Evolutionary conservation across 37 sponge, comb jelly and placozoan species (phyloP).

Genomic region (Aphrocallistes beatrix): DNA sequence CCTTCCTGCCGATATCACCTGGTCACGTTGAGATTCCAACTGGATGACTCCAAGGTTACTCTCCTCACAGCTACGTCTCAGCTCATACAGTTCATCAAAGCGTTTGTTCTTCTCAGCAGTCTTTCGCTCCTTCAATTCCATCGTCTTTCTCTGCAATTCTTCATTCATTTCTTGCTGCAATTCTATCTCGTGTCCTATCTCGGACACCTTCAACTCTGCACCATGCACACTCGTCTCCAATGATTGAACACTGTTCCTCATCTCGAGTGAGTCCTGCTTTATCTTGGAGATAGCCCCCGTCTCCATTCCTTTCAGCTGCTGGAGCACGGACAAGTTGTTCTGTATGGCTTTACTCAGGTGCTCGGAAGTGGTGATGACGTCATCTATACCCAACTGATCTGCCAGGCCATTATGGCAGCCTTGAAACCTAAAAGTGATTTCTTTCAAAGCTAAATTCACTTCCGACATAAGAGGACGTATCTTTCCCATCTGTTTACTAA

Average conservation of each 20-base stretch:
- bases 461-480: neutral
- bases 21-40: neutral
- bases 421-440: neutral
- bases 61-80: neutral
- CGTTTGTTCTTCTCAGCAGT: neutral
- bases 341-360: neutral
- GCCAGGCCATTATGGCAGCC: neutral
- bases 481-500: neutral
- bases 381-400: conserved; percentile 1
- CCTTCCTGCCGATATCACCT: neutral
- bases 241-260: neutral
- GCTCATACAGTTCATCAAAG: neutral
- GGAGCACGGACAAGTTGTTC: neutral
- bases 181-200: neutral
- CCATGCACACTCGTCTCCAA: neutral
- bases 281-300: neutral
- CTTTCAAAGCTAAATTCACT: neutral
- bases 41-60: neutral
- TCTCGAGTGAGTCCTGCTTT: neutral
- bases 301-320: neutral
- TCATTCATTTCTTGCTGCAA: neutral
- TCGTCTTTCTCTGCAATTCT: neutral
- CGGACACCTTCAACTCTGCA: neutral
- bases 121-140: neutral
- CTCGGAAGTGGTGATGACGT: neutral